Evolutionary conservation across 2,113 vertebrate genomes (phyloP), one percentile per base, ranked within the genome.

Genomic region (Lagenorhynchus albirostris): DNA sequence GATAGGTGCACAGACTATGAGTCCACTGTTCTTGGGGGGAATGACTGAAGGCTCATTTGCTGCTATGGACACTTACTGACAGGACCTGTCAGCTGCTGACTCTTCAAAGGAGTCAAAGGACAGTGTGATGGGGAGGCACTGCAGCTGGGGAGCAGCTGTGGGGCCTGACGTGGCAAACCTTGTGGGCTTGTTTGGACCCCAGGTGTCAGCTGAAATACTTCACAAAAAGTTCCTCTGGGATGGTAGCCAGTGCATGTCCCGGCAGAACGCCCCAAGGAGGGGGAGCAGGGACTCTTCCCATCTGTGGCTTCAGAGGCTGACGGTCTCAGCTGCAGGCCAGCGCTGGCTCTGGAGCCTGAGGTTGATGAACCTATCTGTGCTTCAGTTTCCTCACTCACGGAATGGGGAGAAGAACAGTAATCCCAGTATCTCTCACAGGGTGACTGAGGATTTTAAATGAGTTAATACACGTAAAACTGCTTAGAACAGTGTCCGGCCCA

Each of bases 91-190:
- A 96, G 82, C 88, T 26, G 25, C 76, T 31, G 21, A 6, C 73
- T 83, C 95, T 98, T 97, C 96, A 97, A 96, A 98, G 93, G 82
- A 93, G 68, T 11, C 76, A 44, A 29, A 55, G 82, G 41, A 63
- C 33, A 25, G 71, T 20, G 15, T 26, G 70, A 65, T 38, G 2
- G 44, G 63, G 50, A 94, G 53, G 67, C 67, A 29, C 68, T 91
- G 95, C 15, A 68, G 74, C 67, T 12, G 55, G 67, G 65, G 77
- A 94, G 58, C 95, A 97, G 95, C 96, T 96, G 96, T 36, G 90
- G 82, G 23, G 80, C 79, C 81, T 41, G 31, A 41, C 2, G 2
- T 15, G 58, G 80, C 25, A 63, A 70, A 26, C 17, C 67, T 65
- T 63, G 4, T 71, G 63, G 41, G 89, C 79, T 77, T 68, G 67